phyloP scores from a whole-genome alignment of 2,797 vertebrate species.

The Malacoraja senta region DNA sequence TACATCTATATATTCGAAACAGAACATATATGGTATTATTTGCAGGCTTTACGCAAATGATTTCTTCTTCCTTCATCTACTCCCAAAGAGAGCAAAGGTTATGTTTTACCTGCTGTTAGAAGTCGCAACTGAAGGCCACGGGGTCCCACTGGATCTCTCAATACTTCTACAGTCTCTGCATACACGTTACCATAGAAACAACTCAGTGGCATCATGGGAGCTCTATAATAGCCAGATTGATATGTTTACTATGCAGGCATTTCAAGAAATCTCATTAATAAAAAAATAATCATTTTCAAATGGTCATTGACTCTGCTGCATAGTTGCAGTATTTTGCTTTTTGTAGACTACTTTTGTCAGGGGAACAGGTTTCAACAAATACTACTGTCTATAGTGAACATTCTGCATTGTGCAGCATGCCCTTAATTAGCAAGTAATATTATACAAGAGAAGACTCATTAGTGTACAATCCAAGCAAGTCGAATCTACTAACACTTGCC shows the following conservation, averaged over 20 bases:
- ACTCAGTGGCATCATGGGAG: constrained; percentile 85
- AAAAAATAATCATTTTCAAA: neutral
- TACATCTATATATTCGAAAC: neutral
- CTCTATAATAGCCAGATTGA: constrained; percentile 56
- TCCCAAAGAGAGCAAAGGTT: neutral
- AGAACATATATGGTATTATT: neutral
- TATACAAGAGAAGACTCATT: neutral
- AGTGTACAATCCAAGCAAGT: neutral
- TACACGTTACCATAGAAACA: constrained; percentile 96
- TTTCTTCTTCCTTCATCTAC: neutral
- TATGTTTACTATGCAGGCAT: neutral
- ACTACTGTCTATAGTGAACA: neutral
- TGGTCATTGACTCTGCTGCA: neutral
- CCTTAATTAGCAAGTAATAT: constrained; percentile 4
- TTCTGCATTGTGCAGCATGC: neutral
- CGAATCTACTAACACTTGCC: neutral
- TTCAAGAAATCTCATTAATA: neutral
- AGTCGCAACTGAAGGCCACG: constrained; percentile 85
- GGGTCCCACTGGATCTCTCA: constrained; percentile 80
- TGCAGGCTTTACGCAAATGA: neutral
- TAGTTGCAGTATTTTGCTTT: neutral
- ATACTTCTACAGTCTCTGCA: constrained; percentile 84
- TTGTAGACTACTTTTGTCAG: neutral
- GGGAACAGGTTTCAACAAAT: neutral
- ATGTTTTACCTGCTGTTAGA: constrained; percentile 77